phyloP scores from a whole-genome alignment of 92 coral and sea anemone genomes.

The Montipora capitata region DNA sequence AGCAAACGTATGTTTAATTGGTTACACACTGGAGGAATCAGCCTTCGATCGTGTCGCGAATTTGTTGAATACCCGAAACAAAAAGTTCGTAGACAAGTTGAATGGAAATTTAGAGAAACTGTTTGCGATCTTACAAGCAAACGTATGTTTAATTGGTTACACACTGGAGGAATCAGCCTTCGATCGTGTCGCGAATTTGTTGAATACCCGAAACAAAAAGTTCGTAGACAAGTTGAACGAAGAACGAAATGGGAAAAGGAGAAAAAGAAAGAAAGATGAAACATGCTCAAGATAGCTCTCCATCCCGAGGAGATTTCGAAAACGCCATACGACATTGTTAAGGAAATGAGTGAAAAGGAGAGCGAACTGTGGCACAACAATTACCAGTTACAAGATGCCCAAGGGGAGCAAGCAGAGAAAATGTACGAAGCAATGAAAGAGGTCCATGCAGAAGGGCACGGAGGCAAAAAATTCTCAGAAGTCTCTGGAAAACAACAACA shows the following conservation, averaged over 20 bases:
- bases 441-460: too few relatives aligned
- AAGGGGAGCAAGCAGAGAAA: too few relatives aligned
- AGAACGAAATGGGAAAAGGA: background rate
- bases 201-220: background rate
- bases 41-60: slow-evolving; percentile 30
- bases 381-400: too few relatives aligned
- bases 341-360: background rate
- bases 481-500: too few relatives aligned
- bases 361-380: background rate
- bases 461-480: too few relatives aligned
- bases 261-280: background rate
- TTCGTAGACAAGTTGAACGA: background rate
- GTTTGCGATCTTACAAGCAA: too few relatives aligned
- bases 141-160: too few relatives aligned
- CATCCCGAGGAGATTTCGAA: background rate
- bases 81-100: background rate
- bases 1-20: too few relatives aligned
- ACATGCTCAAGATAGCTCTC: background rate
- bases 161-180: slow-evolving; percentile 5
- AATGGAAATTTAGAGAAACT: too few relatives aligned
- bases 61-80: background rate
- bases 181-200: slow-evolving; percentile 13
- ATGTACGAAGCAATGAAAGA: too few relatives aligned
- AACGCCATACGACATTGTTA: background rate
- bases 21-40: background rate